These are phyloP conservation scores for Syngnathus floridae DNA, from an alignment of 2,113 vertebrate genomes.

Conservation along the genomic window DNA sequence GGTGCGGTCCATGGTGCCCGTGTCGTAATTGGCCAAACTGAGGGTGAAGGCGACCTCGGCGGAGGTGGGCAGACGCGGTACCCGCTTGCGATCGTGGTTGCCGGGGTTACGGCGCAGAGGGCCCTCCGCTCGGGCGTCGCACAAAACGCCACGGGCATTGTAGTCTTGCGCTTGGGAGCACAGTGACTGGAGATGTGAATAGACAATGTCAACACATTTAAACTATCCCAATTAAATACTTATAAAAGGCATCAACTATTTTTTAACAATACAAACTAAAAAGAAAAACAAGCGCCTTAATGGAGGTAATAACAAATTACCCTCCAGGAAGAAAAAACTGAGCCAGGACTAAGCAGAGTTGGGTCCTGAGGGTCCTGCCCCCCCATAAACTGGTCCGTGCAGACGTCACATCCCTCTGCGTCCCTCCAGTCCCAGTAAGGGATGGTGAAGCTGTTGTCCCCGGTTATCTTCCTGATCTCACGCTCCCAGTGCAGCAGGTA, in stretches of 20 bases:
- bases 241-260: no score
- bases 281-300: neutral
- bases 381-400: constrained; percentile 88
- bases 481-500: constrained; percentile 88
- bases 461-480: constrained; percentile 79
- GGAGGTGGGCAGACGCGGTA: constrained; percentile 78
- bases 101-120: constrained; percentile 85
- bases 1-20: constrained; percentile 79
- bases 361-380: constrained; percentile 71
- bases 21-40: constrained; percentile 81
- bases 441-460: constrained; percentile 82
- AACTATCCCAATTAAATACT: no score
- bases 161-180: constrained; percentile 82
- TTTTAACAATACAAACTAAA: neutral
- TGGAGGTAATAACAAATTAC: constrained; percentile 58
- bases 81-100: constrained; percentile 76
- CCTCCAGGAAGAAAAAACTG: constrained; percentile 91
- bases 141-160: constrained; percentile 75
- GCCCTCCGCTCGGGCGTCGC: constrained; percentile 76
- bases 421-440: constrained; percentile 98
- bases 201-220: neutral
- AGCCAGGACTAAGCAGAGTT: constrained; percentile 80
- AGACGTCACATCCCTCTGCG: constrained; percentile 77
- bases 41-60: constrained; percentile 87
- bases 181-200: constrained; percentile 71